A percentile compares a stretch with the other conserved stretches of the same genome.
Conservation (phyloP, 2,888 invertebrate species). For the Chloroclysta siterata region DNA sequence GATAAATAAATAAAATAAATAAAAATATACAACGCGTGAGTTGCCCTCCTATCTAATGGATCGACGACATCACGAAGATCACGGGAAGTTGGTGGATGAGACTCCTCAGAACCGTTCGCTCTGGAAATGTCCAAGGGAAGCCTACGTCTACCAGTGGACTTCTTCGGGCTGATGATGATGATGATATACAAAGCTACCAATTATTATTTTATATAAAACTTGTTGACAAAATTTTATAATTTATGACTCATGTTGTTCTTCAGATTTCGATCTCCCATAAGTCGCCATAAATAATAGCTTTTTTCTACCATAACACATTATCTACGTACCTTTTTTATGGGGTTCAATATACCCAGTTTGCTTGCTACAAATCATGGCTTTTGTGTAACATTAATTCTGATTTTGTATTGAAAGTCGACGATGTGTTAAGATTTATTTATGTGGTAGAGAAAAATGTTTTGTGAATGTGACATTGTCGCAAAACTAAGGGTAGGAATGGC, state of each 20-base stretch:
- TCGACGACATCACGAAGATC: no score
- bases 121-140: no score
- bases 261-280: conserved; percentile 61
- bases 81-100: no score
- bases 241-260: conserved; percentile 41
- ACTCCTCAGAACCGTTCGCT: no score
- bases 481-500: neutral
- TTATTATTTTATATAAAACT: conserved; percentile 16
- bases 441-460: conserved; percentile 39
- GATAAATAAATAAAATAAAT: no score
- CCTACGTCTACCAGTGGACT: no score
- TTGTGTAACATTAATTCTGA: conserved; percentile 56
- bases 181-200: conserved; percentile 8
- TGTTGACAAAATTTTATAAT: conserved; percentile 45
- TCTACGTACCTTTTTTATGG: conserved; percentile 63
- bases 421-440: conserved; percentile 72
- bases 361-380: conserved; percentile 73
- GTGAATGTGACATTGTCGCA: neutral
- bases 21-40: no score
- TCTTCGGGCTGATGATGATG: no score
- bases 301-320: conserved; percentile 52
- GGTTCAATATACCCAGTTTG: conserved; percentile 44
- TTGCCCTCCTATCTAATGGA: no score
- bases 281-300: conserved; percentile 69
- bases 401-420: conserved; percentile 63